Evolutionary conservation across 1,140 invertebrate genomes (phyloP).

Genomic region (Brachionus koreanus): DNA sequence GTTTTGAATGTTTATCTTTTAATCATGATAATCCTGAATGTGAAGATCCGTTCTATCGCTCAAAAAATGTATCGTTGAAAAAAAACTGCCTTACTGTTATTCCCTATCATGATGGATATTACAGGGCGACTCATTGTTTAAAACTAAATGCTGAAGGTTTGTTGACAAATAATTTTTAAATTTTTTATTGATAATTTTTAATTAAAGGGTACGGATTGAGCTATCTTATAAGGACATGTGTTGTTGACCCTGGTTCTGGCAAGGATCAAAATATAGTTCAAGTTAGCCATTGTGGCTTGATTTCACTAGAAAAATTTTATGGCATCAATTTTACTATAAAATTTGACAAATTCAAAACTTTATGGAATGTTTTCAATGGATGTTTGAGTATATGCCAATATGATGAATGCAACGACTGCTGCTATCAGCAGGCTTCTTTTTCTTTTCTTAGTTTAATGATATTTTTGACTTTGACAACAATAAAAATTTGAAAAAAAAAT

Average conservation of each 20-base stretch:
- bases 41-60: conserved; percentile 17
- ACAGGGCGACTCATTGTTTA: conserved; percentile 25
- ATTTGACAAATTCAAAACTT: conserved; percentile 27
- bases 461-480: neutral
- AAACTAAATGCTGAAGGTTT: conserved; percentile 3
- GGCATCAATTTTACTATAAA: neutral
- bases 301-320: conserved; percentile 20
- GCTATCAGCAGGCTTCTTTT: neutral
- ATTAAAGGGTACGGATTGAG: neutral
- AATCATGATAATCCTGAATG: conserved; percentile 33
- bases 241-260: neutral
- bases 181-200: neutral
- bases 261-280: conserved; percentile 17
- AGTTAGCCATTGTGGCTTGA: conserved; percentile 24
- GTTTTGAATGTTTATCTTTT: conserved; percentile 15
- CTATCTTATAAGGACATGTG: conserved; percentile 16
- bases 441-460: neutral
- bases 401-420: neutral
- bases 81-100: neutral
- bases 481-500: neutral
- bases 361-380: conserved; percentile 20
- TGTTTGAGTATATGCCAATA: conserved; percentile 18
- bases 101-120: neutral
- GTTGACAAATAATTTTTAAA: neutral
- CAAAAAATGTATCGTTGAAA: neutral